Evolutionary conservation across 2,888 invertebrate genomes (phyloP), one percentile per base, ranked within the genome.

Genomic region (Yponomeuta sedellus): DNA sequence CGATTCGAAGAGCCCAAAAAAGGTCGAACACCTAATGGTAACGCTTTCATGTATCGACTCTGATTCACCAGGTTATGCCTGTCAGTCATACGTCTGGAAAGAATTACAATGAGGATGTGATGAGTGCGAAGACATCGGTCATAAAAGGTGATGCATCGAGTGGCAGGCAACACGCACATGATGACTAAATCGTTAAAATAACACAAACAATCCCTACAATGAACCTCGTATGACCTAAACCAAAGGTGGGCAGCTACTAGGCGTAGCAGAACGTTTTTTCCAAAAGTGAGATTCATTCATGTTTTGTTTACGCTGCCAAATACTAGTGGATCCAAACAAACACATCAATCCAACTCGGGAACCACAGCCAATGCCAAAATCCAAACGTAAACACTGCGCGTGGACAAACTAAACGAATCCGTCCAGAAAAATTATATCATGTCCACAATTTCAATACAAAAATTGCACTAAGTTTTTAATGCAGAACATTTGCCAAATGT

Each of bases 371-470:
- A 82, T 86, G 85, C 85, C 88, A 88, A 83, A 83, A 79, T 73
- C 73, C 87, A 88, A 88, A 88, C 82, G 82, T 88, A 89, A 89
- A 89, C 86, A 86, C 78, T 80, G 75, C 77, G 76, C 76, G 79
- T 82, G 79, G 79, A 85, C 79, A 81, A 39, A 63, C 19, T 34
- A 40, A 20, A 40, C 4, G 19, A 19, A 44, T 28, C 28, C 5
- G 8, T 63, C 63, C 63, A 63, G 3, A 28, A 28, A 28, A 28
- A 28, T 4, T 28, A 28, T 28, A 5, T 5, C 5, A 28, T 28
- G 28, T 25, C 63, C 12, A 22, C 28, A 25, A 28, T 12, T 25
- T 61, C 16, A 75, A 78, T 78, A 80, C 77, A 74, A 74, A 71
- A 77, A 73, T 71, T 71, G 72, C 73, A 68, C 73, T 69, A 78